Evolutionary conservation across 2,113 vertebrate species (phyloP), one percentile per base, ranked within the genome.

Genomic region (Carassius carassius): DNA sequence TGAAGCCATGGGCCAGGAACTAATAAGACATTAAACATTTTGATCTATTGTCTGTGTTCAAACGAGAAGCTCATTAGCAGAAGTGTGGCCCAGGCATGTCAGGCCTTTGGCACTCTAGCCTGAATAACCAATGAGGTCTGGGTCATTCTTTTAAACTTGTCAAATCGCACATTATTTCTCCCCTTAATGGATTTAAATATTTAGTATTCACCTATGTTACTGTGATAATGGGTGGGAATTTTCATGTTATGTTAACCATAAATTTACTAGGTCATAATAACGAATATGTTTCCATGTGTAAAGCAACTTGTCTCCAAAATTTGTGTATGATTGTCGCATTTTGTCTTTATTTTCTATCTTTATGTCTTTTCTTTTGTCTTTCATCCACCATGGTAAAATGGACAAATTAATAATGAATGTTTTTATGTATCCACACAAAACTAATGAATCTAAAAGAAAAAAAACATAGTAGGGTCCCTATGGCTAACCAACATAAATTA

Each of bases 21-120:
- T 90, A 89, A 93, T 91, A 89, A 89, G 91, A 91, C 91, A 91
- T 91, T 89, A 90, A 90, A 86, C 87, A 78, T 92, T 91, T 88
- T 91, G 91, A 93, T 93, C 86, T 90, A 90, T 91, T 80, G 82
- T 17, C 76, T 58, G 19, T 87, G 85, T 91, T 89, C 91, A 91
- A 90, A 80, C 75, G 88, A 89, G 90, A 91, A 87, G 75, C 88
- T 91, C 90, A 85, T 90, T 81, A 90, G 87, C 77, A 81, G 85
- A 87, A 84, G 81, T 47, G 51, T 75, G 17, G 79, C 78, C 86
- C 78, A 16, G 58, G 89, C 81, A 67, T 84, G 77, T 29, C 58
- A 51, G 82, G 74, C 84, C 85, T 80, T 60, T 78, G 65, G 85
- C 79, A 32, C 85, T 32, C 25, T 29, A 84, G 85, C 54, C 84